These are phyloP conservation scores for Acestrorhynchus altus DNA, from an alignment of 2,797 vertebrate species.

Conservation along the genomic window DNA sequence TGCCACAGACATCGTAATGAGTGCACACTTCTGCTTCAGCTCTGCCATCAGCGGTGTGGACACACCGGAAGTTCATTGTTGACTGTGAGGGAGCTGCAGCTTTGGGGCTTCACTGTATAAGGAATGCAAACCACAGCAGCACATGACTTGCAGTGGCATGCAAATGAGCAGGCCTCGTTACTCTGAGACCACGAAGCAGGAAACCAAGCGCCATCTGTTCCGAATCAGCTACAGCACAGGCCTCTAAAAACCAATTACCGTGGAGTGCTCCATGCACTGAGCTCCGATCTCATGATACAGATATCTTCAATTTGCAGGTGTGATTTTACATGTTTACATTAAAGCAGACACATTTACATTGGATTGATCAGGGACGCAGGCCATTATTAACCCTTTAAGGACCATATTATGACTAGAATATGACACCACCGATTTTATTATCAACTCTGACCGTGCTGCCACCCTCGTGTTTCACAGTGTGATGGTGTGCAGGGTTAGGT, in stretches of 20 bases:
- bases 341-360: background rate
- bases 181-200: background rate
- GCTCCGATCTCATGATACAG: constrained; percentile 4
- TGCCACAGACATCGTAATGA: background rate
- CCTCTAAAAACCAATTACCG: constrained; percentile 18
- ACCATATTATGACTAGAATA: background rate
- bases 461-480: no score
- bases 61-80: background rate
- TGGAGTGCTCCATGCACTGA: background rate
- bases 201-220: constrained; percentile 32
- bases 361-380: background rate
- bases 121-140: background rate
- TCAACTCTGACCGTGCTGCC: no score
- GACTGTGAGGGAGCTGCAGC: background rate
- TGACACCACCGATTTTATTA: background rate
- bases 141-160: constrained; percentile 1
- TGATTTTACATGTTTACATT: background rate
- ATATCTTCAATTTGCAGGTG: background rate
- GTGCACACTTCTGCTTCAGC: background rate
- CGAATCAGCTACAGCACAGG: background rate
- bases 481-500: no score
- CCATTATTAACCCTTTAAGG: background rate
- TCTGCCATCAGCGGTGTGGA: background rate
- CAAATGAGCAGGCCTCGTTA: constrained; percentile 14
- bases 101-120: constrained; percentile 5